Evolutionary conservation across 2,888 invertebrate species (phyloP), one percentile per base, ranked within the genome.

Genomic region (Oxyteleia sp.): DNA sequence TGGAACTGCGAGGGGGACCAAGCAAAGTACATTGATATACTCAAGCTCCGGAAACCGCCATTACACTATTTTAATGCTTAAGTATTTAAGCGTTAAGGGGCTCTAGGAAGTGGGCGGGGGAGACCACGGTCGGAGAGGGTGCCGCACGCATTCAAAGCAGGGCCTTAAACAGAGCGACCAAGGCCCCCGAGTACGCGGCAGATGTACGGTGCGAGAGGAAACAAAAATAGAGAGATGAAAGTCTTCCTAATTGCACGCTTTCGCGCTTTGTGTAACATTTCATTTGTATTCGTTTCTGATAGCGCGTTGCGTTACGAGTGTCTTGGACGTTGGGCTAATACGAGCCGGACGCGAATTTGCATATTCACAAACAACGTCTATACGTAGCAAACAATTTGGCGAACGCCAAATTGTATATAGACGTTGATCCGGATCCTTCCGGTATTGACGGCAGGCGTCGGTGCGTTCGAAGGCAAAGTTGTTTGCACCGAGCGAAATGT

Each of bases 61-160:
- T 91, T 91, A 91, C 90, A 86, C 89, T 90, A 88, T 90, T 91
- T 91, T 91, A 91, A 90, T 91, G 89, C 88, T 87, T 84, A 87
- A 89, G 90, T 87, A 90, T 90, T 90, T 91, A 89, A 90, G 87
- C 90, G 88, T 88, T 87, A 85, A 90, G 89, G 88, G 89, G 85
- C 87, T 87, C 89, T 90, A 90, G 90, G 90, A 92, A 90, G 89
- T 90, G 89, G 90, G 90, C 90, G 90, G 89, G 76, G 81, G 85
- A 72, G 75, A 59, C 84, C 69, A 45, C 74, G 59, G 18, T 66
- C 43, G 63, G 83, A 84, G 86, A 88, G 87, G 86, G 87, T 84
- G 64, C 69, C 8, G 32, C 66, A 35, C 51, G 75, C 69, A 80
- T 84, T 85, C 79, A 84, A 69, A 82, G 66, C 61, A 74, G 85